These are phyloP conservation scores for Caenorhabditis sp. DNA, from an alignment of 2,888 invertebrate genomes.

Conservation along the genomic window DNA sequence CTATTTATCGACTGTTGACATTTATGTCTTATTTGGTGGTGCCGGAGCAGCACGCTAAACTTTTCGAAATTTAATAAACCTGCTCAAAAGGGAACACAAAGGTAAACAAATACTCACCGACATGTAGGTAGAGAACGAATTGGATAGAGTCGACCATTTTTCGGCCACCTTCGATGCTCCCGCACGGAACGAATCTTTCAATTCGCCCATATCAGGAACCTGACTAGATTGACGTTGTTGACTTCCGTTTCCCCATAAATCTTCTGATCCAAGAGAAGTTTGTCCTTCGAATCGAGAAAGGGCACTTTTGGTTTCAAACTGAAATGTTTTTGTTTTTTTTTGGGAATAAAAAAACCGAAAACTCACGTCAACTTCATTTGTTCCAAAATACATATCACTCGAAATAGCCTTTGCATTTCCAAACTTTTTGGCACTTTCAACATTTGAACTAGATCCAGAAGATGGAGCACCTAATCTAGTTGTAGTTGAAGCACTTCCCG, in stretches of 20 bases:
- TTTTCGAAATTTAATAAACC: not conserved
- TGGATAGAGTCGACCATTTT: conserved; percentile 83
- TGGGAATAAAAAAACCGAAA: not conserved
- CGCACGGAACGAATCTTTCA: conserved; percentile 93
- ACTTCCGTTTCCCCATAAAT: conserved; percentile 82
- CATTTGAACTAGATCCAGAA: conserved; percentile 71
- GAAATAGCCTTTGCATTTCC: conserved; percentile 96
- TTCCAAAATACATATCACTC: conserved; percentile 93
- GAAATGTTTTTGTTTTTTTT: conserved; percentile 11
- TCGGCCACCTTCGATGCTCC: conserved; percentile 97
- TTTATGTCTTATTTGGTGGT: conserved; percentile 33
- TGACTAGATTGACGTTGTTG: conserved; percentile 46
- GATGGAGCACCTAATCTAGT: conserved; percentile 30
- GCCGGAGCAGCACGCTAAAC: conserved; percentile 52
- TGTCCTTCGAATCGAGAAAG: conserved; percentile 88
- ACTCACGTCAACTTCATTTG: conserved; percentile 71
- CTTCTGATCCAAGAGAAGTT: conserved; percentile 92
- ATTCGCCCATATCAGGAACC: conserved; percentile 86
- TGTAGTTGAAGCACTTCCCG: conserved; percentile 12
- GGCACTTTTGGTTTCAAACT: conserved; percentile 74
- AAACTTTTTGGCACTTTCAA: conserved; percentile 91
- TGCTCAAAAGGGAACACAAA: too few species aligned
- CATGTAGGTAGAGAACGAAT: conserved; percentile 63
- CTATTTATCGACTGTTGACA: conserved; percentile 8
- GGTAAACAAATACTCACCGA: conserved; percentile 53